phyloP scores from a whole-genome alignment of 2,113 vertebrate genomes.

The Mus spicilegus region DNA sequence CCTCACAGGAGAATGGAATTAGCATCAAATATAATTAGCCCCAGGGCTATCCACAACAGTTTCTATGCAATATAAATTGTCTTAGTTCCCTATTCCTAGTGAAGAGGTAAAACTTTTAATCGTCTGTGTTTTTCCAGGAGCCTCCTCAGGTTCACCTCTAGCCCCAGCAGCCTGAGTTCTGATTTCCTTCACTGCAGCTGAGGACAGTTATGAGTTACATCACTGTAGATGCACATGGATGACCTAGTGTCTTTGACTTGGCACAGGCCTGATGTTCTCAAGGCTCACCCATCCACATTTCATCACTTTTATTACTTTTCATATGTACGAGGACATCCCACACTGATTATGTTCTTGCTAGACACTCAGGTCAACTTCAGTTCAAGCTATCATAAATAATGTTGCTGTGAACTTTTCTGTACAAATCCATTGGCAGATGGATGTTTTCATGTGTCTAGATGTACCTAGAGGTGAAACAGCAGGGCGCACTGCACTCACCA shows the following conservation, averaged over 20 bases:
- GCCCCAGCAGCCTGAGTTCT: neutral
- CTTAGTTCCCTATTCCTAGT: no score
- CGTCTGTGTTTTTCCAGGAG: neutral
- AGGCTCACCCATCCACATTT: neutral
- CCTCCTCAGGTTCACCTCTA: neutral
- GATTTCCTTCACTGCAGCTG: neutral
- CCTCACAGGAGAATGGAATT: no score
- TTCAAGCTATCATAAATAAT: conserved; percentile 18
- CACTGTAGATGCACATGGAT: neutral
- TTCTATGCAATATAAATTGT: neutral
- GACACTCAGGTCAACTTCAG: neutral
- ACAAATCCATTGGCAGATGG: neutral
- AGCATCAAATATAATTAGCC: no score
- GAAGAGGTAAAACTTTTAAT: neutral
- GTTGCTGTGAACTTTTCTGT: neutral
- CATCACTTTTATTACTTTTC: conserved; percentile 37
- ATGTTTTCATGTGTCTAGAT: neutral
- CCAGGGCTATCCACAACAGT: neutral
- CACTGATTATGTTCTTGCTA: conserved; percentile 19
- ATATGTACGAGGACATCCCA: neutral
- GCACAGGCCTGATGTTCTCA: neutral
- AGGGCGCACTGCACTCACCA: neutral
- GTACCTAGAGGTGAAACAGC: neutral
- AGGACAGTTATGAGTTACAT: neutral
- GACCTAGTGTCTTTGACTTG: neutral